Evolutionary conservation across 23 tunicate genomes (phyloP).

Genomic region (Ascidia mentula): DNA sequence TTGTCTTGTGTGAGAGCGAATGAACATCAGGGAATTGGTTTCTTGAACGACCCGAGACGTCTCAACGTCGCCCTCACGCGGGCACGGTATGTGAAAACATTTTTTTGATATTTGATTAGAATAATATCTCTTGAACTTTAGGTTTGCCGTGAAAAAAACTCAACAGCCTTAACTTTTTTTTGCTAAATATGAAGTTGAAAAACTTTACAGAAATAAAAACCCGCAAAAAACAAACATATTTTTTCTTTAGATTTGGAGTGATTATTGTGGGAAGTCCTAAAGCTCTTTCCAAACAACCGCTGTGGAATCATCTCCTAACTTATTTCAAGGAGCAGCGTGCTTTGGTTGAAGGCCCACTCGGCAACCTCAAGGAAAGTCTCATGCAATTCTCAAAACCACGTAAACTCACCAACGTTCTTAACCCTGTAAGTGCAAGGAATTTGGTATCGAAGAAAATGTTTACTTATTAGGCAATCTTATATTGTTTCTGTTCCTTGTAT

Average conservation of each 20-base stretch:
- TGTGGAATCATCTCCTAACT: slow-evolving; percentile 92
- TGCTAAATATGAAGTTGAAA: too few species aligned
- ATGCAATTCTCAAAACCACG: slow-evolving; percentile 97
- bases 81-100: slow-evolving; percentile 79
- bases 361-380: slow-evolving; percentile 82
- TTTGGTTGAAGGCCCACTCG: slow-evolving; percentile 90
- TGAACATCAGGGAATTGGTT: slow-evolving; percentile 99
- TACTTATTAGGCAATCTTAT: not conserved
- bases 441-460: not conserved
- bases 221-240: not conserved
- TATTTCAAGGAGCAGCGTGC: slow-evolving; percentile 96
- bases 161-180: too few species aligned
- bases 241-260: slow-evolving; percentile 63
- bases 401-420: slow-evolving; percentile 79
- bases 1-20: slow-evolving; percentile 96
- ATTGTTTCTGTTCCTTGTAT: too few species aligned
- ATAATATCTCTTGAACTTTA: too few species aligned
- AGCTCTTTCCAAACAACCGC: slow-evolving; percentile 90
- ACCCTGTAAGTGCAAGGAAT: slow-evolving; percentile 52
- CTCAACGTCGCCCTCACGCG: slow-evolving; percentile 94
- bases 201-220: too few species aligned
- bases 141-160: too few species aligned
- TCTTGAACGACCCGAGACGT: slow-evolving; percentile 96
- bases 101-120: too few species aligned
- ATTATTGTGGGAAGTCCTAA: slow-evolving; percentile 97